Conservation (phyloP, 2,113 vertebrate species). For the Phrynosoma blainvillii region DNA sequence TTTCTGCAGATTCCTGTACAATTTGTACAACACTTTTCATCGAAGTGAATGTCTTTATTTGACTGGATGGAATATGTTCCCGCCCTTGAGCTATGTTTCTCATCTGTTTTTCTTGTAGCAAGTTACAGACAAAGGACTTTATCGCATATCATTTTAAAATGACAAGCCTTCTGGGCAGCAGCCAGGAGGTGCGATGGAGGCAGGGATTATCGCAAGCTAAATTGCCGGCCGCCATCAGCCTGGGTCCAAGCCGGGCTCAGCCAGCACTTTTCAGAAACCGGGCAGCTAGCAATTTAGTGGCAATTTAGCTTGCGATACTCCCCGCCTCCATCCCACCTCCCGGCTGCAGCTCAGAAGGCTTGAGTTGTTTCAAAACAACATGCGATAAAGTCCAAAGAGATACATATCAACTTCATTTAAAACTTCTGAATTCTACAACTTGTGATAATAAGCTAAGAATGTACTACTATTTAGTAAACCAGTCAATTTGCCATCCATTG, state of each 20-base stretch:
- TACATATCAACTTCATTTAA: slow-evolving; percentile 21
- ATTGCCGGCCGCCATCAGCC: too few relatives aligned
- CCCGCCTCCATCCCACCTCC: too few relatives aligned
- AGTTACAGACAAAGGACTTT: background rate
- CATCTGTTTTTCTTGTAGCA: background rate
- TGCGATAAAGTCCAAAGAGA: background rate
- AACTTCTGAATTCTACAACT: slow-evolving; percentile 24
- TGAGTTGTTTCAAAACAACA: too few relatives aligned
- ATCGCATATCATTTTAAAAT: too few relatives aligned
- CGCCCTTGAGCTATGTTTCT: background rate
- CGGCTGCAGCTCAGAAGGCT: too few relatives aligned
- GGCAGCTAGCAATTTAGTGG: too few relatives aligned
- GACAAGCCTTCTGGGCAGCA: too few relatives aligned
- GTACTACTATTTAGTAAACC: slow-evolving; percentile 54
- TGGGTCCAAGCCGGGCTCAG: too few relatives aligned
- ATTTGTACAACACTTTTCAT: background rate
- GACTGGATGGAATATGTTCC: background rate
- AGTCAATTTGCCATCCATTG: slow-evolving; percentile 43
- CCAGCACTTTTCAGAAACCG: too few relatives aligned
- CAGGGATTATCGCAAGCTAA: too few relatives aligned
- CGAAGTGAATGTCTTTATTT: background rate
- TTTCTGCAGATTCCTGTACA: background rate
- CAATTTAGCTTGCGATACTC: too few relatives aligned
- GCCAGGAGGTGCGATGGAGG: too few relatives aligned
- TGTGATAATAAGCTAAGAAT: slow-evolving; percentile 54